A percentile compares a stretch with the other conserved stretches of the same genome.
Evolutionary conservation across 1,140 invertebrate genomes (phyloP).

Genomic region (Battus philenor): DNA sequence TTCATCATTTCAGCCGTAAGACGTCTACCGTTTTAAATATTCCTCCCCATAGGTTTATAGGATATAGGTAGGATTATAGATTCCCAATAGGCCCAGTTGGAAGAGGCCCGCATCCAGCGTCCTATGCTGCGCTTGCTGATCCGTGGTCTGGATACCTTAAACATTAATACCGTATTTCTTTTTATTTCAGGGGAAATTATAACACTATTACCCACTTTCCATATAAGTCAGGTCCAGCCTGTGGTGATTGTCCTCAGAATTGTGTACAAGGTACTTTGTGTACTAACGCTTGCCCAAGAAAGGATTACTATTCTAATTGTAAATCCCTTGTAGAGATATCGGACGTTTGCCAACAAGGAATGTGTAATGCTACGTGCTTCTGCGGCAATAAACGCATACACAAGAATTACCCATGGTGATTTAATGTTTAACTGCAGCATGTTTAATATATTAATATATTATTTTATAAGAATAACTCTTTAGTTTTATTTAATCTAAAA

Average conservation of each 20-base stretch:
- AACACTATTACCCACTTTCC: constrained; percentile 78
- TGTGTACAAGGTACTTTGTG: constrained; percentile 80
- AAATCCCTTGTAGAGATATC: constrained; percentile 78
- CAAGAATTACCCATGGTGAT: constrained; percentile 57
- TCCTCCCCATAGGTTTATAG: no score
- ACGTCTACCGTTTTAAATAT: no score
- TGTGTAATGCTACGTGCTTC: constrained; percentile 84
- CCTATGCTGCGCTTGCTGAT: no score
- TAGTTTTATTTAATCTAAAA: no score
- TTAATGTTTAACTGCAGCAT: neutral
- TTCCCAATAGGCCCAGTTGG: no score
- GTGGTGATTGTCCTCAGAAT: constrained; percentile 79
- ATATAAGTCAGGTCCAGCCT: constrained; percentile 81
- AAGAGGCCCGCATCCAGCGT: no score
- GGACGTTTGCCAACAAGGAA: constrained; percentile 75
- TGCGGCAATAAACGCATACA: constrained; percentile 76
- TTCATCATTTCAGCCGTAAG: no score
- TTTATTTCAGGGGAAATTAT: constrained; percentile 81
- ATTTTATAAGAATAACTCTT: constrained; percentile 6
- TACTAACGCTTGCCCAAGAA: constrained; percentile 83
- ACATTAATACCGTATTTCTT: neutral
- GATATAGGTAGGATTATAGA: no score
- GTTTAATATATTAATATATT: neutral
- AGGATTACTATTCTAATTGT: constrained; percentile 86
- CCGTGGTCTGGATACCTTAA: no score